Evolutionary conservation across 2,113 vertebrate species (phyloP).

Genomic region (Corynorhinus townsendii): DNA sequence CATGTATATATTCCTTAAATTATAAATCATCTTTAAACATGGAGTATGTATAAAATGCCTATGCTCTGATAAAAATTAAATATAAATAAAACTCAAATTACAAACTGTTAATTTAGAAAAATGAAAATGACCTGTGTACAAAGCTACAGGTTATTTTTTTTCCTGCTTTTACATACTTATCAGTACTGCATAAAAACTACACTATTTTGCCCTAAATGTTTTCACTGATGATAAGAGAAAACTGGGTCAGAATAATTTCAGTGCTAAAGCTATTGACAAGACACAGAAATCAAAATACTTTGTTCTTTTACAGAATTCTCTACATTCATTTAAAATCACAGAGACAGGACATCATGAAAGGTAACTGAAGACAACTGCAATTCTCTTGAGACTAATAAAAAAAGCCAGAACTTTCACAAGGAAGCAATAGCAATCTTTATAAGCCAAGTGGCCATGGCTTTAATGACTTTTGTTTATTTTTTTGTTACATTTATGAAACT

Average conservation of each 20-base stretch:
- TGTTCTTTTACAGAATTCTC: background rate
- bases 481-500: constrained; percentile 15
- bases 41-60: background rate
- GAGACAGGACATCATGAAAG: background rate
- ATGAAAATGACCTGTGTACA: background rate
- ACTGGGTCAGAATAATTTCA: constrained; percentile 30
- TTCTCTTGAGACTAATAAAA: background rate
- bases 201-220: background rate
- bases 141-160: background rate
- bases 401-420: background rate
- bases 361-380: background rate
- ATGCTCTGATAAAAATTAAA: background rate
- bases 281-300: constrained; percentile 12
- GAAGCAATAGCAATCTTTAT: background rate
- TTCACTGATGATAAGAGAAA: background rate
- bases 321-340: constrained; percentile 13
- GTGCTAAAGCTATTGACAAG: background rate
- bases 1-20: background rate
- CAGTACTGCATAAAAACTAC: background rate
- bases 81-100: background rate
- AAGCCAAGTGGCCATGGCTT: background rate
- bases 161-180: background rate
- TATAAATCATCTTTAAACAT: background rate
- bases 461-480: background rate
- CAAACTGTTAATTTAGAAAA: background rate